Evolutionary conservation across 1,140 invertebrate genomes (phyloP).

Genomic region (Solenopsis fugax): DNA sequence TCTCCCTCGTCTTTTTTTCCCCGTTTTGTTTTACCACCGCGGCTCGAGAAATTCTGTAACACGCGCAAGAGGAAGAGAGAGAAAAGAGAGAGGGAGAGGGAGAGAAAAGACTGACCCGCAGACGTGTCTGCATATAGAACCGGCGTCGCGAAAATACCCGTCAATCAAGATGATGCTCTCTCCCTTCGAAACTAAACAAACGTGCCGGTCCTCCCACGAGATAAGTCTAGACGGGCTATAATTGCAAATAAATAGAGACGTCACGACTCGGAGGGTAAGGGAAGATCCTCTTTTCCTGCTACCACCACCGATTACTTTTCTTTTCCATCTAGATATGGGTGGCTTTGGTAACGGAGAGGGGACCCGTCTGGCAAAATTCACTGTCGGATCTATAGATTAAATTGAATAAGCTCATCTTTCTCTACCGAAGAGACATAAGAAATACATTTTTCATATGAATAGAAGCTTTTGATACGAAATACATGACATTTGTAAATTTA

Average conservation of each 20-base stretch:
- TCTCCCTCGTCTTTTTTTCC: constrained; percentile 20
- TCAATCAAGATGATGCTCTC: constrained; percentile 71
- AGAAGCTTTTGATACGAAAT: not conserved
- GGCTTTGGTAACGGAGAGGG: not conserved
- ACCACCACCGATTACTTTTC: not conserved
- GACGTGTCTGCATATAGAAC: constrained; percentile 20
- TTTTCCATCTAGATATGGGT: constrained; percentile 24
- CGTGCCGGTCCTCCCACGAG: constrained; percentile 56
- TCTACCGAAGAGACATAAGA: not conserved
- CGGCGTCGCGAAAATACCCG: constrained; percentile 53
- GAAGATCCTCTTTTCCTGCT: constrained; percentile 3
- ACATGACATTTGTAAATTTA: not conserved
- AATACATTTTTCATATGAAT: not conserved
- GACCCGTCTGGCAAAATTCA: not conserved
- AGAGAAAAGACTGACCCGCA: constrained; percentile 29
- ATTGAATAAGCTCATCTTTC: constrained; percentile 22
- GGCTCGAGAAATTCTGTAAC: constrained; percentile 29
- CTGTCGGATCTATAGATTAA: not conserved
- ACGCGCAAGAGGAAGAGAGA: not conserved
- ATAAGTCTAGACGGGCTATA: constrained; percentile 60
- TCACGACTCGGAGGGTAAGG: constrained; percentile 20
- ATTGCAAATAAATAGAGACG: constrained; percentile 67
- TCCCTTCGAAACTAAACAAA: constrained; percentile 55
- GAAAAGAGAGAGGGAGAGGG: not conserved
- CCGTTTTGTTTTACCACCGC: constrained; percentile 16